Evolutionary conservation across 2,113 vertebrate genomes (phyloP).

Genomic region (Tonatia bakeri): DNA sequence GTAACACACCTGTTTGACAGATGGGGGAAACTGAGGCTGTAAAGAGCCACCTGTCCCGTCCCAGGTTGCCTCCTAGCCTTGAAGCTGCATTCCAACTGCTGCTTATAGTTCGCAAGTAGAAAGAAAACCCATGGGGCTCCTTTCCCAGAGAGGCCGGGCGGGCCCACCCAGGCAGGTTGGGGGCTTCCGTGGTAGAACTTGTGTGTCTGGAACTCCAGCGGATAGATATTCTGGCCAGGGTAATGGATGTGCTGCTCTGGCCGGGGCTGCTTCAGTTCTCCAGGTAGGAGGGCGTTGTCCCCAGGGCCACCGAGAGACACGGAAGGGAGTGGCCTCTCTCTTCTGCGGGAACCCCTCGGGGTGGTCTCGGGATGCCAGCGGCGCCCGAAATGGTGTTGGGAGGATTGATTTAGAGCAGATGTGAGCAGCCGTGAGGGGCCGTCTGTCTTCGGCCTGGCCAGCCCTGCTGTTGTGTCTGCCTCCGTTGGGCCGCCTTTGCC

Average conservation of each 20-base stretch:
- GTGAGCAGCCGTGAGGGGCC: background rate
- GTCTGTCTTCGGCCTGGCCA: background rate
- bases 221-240: background rate
- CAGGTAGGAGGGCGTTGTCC: background rate
- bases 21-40: background rate
- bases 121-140: background rate
- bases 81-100: background rate
- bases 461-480: constrained; percentile 37
- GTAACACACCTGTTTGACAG: background rate
- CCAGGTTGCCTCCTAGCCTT: background rate
- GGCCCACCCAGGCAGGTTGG: background rate
- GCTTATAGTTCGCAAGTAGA: background rate
- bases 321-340: background rate
- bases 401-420: constrained; percentile 44
- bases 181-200: background rate
- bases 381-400: too few species aligned
- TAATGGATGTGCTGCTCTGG: background rate
- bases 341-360: background rate
- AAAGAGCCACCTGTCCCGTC: background rate
- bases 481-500: background rate
- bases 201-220: background rate
- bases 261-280: background rate
- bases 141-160: background rate
- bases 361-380: background rate
- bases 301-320: background rate